Conservation (phyloP, 1,140 invertebrate genomes). For the Meteorus sp. region DNA sequence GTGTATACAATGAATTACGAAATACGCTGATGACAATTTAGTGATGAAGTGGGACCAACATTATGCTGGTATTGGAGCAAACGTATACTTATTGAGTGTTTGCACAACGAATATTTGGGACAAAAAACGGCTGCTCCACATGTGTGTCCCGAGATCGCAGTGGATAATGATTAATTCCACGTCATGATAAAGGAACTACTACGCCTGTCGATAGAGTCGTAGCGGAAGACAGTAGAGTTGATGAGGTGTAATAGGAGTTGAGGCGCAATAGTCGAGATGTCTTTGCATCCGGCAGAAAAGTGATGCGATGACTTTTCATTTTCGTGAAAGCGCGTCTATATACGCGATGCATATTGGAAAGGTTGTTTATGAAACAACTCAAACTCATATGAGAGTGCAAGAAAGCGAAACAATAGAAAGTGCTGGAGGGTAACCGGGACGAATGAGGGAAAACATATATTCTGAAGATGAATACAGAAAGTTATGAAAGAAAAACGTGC, state of each 20-base stretch:
- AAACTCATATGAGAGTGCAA: conserved; percentile 7
- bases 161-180: too few relatives aligned
- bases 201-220: too few relatives aligned
- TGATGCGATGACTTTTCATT: conserved; percentile 45
- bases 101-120: too few relatives aligned
- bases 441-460: not conserved
- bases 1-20: too few relatives aligned
- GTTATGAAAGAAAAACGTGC: conserved; percentile 4
- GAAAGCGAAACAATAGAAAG: not conserved
- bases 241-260: not conserved
- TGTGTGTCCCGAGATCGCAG: too few relatives aligned
- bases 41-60: too few relatives aligned
- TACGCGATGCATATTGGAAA: conserved; percentile 36
- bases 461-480: too few relatives aligned
- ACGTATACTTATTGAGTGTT: too few relatives aligned
- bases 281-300: conserved; percentile 28
- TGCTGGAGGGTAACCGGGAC: not conserved
- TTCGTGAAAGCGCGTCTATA: conserved; percentile 30
- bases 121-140: too few relatives aligned
- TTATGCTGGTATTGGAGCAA: too few relatives aligned
- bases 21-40: too few relatives aligned
- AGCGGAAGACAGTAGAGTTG: not conserved
- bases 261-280: not conserved
- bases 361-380: not conserved
- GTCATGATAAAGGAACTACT: too few relatives aligned